Evolutionary conservation across 92 coral and sea anemone genomes (phyloP), one percentile per base, ranked within the genome.

Genomic region (Siderastrea siderea): DNA sequence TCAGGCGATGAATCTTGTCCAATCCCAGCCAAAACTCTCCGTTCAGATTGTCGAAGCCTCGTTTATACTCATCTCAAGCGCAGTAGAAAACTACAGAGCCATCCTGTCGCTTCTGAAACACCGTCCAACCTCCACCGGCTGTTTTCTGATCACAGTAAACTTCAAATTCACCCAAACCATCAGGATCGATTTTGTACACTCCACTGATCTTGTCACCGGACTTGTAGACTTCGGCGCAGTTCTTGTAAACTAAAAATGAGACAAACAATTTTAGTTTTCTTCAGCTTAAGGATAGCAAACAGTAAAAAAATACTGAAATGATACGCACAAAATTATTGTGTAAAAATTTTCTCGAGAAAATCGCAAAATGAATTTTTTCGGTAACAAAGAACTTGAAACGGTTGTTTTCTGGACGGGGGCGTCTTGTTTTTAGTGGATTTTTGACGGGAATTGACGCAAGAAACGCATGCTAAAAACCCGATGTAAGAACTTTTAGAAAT

Each of bases 71-170:
- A 67, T 79, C 64, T 86, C 90, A 87, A 59, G 83, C 52, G 5
- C 80, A 79, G 67, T 49, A 87, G 65, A 87, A 87, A 87, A 76
- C 71, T 12, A 76, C 84, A 16, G 83, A 51, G 59, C 90, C 90
- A 38, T 55, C 84, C 5, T 60, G 75, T 48, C 86, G 65, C 69
- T 87, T 87, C 15, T 87, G 90, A 76, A 87, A 87, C 74, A 87
- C 90, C 19, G 90, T 87, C 90, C 90, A 87, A 38, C 90, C 90
- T 51, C 90, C 90, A 60, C 90, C 86, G 61, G 83, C 90, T 7
- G 75, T 87, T 69, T 69, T 47, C 75, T 79, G 68, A 59, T 87
- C 90, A 80, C 90, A 87, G 86, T 80, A 80, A 52, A 87, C 90
- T 75, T 87, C 86, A 79, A 87, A 87, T 59, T 80, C 63, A 26